Evolutionary conservation across 2,888 invertebrate species (phyloP), one percentile per base, ranked within the genome.

Genomic region (Nymphalis polychloros): DNA sequence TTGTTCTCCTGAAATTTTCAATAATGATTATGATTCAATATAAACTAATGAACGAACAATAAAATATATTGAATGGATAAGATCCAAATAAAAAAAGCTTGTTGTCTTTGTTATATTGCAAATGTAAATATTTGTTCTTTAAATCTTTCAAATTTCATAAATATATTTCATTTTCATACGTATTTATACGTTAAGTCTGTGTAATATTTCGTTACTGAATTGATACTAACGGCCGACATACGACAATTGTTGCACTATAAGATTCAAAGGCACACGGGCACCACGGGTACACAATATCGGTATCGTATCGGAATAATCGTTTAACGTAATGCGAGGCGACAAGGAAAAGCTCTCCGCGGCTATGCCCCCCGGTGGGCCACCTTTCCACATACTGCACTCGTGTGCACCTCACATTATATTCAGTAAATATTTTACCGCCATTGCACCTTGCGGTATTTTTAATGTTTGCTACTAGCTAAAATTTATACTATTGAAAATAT

Each of bases 301-400:
- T 73, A 73, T 85, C 82, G 85, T 88, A 86, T 85, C 84, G 85
- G 84, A 84, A 88, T 89, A 89, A 91, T 88, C 90, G 90, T 90
- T 92, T 89, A 91, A 84, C 84, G 89, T 91, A 89, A 92, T 90
- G 88, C 87, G 75, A 82, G 82, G 84, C 83, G 87, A 92, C 92
- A 91, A 87, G 91, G 90, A 92, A 92, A 92, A 87, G 91, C 92
- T 92, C 87, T 92, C 84, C 80, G 77, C 72, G 75, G 65, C 71
- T 76, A 78, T 78, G 78, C 82, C 84, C 84, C 84, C 83, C 78
- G 78, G 81, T 78, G 82, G 80, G 80, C 81, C 81, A 81, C 74
- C 71, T 71, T 73, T 73, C 74, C 79, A 75, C 75, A 75, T 68
- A 73, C 73, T 81, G 79, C 79, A 79, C 74, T 78, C 75, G 67